These are phyloP conservation scores for Coracias cyanogaster DNA, from an alignment of 2,797 vertebrate genomes.

Conservation along the genomic window DNA sequence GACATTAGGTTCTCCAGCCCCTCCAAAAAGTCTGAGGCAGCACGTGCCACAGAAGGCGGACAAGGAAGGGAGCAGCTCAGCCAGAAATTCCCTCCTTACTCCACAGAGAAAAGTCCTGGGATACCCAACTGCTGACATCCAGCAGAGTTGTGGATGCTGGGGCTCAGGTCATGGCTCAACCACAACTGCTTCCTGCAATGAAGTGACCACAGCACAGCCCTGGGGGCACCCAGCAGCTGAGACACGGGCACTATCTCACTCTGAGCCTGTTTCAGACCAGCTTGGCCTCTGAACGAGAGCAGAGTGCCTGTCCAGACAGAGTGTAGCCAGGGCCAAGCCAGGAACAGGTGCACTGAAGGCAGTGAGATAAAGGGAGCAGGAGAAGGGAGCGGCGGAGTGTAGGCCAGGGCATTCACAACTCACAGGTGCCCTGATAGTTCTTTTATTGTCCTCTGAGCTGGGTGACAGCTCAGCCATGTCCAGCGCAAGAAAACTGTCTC, in stretches of 20 bases:
- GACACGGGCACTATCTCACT: not conserved
- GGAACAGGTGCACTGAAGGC: not conserved
- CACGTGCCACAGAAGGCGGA: not conserved
- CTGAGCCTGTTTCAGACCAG: fast-evolving
- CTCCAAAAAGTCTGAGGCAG: not conserved
- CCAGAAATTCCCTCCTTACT: not conserved
- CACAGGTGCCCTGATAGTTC: constrained; percentile 6
- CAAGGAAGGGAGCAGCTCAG: not conserved
- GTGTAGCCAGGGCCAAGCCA: not conserved
- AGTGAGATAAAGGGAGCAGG: not conserved
- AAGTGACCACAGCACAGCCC: not conserved
- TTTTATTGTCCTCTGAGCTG: constrained; percentile 59
- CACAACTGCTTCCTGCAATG: not conserved
- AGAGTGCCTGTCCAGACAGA: not conserved
- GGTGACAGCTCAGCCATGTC: constrained; percentile 23
- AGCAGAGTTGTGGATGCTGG: not conserved
- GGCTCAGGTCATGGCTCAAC: fast-evolving
- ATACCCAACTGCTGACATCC: not conserved
- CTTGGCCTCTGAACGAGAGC: not conserved
- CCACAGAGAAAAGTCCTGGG: not conserved
- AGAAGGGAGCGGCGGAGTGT: not conserved
- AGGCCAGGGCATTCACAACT: not conserved
- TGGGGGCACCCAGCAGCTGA: not conserved
- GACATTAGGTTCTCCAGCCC: not conserved
- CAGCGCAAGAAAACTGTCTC: not conserved